Conservation (phyloP, 2,888 invertebrate genomes). For the Nymphalis urticae region DNA sequence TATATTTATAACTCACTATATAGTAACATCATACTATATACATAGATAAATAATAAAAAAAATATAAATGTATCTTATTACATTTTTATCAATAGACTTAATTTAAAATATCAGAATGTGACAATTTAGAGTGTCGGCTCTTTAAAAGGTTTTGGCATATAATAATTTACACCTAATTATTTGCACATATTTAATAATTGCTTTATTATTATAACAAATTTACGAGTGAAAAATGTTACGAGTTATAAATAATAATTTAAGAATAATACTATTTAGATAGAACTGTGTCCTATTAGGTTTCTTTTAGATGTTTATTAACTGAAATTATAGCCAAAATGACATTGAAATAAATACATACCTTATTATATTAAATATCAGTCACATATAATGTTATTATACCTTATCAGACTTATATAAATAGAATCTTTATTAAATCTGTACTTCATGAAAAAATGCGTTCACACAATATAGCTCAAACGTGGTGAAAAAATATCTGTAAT, state of each 20-base stretch:
- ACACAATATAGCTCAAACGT: constrained; percentile 4
- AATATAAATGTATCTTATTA: too few relatives aligned
- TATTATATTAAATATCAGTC: too few relatives aligned
- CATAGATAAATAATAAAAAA: too few relatives aligned
- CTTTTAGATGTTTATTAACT: constrained; percentile 6
- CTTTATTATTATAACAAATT: not conserved
- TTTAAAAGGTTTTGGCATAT: constrained; percentile 13
- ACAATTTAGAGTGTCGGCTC: not conserved
- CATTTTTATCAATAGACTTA: too few relatives aligned
- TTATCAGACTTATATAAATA: not conserved
- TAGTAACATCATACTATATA: too few relatives aligned
- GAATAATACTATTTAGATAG: constrained; percentile 2
- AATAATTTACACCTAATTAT: constrained; percentile 18
- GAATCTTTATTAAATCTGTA: not conserved
- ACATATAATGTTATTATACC: not conserved
- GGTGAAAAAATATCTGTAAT: not conserved
- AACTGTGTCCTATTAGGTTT: constrained; percentile 7
- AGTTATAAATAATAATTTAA: constrained; percentile 2
- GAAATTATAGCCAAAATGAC: constrained; percentile 9
- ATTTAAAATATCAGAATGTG: not conserved
- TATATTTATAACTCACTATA: too few relatives aligned
- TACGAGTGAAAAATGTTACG: not conserved
- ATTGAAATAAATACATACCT: not conserved
- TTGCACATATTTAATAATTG: constrained; percentile 16
- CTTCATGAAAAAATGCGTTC: constrained; percentile 1